Percentiles rank a stretch among this genome's conserved stretches.
Evolutionary conservation across 1,140 invertebrate genomes (phyloP).

Genomic region (Aphaenogaster ashmeadi): DNA sequence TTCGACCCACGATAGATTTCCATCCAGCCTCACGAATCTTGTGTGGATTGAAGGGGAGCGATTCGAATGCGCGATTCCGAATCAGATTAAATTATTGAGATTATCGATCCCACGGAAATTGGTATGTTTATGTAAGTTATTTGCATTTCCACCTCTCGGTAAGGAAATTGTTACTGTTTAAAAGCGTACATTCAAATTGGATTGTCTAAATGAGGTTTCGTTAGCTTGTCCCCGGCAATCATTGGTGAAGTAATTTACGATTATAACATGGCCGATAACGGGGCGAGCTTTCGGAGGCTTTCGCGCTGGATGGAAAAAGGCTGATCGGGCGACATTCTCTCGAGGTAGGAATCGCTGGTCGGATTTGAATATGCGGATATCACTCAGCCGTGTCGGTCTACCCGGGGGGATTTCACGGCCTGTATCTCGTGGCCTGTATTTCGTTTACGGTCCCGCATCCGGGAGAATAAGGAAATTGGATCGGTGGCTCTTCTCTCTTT

Average conservation of each 20-base stretch:
- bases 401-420: conserved; percentile 27
- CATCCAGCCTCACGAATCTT: conserved; percentile 6
- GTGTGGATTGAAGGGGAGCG: conserved; percentile 25
- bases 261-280: not conserved
- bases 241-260: not conserved
- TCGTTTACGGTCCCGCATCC: conserved; percentile 46
- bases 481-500: not conserved
- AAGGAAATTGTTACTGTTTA: not conserved
- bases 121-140: conserved; percentile 5
- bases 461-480: conserved; percentile 52
- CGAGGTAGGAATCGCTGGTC: not conserved
- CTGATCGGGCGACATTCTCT: conserved; percentile 24
- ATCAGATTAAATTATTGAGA: conserved; percentile 32
- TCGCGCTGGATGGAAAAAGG: not conserved
- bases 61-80: conserved; percentile 2
- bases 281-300: not conserved
- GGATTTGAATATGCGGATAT: conserved; percentile 44
- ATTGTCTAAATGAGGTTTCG: not conserved
- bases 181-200: not conserved
- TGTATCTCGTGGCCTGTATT: conserved; percentile 11
- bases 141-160: not conserved
- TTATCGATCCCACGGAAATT: conserved; percentile 4
- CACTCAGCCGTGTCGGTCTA: conserved; percentile 12
- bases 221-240: not conserved
- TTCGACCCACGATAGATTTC: not conserved